Evolutionary conservation across 2,888 invertebrate species (phyloP).

Genomic region (Dugesia japonica): DNA sequence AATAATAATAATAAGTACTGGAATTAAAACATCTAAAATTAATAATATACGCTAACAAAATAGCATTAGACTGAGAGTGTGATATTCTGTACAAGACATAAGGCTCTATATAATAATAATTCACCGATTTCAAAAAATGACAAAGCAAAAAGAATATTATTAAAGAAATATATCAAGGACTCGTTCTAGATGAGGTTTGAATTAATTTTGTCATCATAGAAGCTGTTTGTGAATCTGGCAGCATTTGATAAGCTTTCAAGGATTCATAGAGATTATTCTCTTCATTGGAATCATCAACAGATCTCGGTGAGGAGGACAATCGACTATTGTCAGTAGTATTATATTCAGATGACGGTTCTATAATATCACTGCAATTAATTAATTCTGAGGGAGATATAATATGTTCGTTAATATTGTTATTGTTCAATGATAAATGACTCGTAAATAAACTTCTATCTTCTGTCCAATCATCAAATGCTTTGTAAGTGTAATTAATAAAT

Average conservation of each 20-base stretch:
- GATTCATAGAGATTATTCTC: constrained; percentile 16
- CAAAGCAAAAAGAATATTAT: constrained; percentile 11
- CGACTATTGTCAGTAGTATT: neutral
- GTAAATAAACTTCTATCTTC: neutral
- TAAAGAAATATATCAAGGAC: constrained; percentile 13
- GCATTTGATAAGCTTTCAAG: neutral
- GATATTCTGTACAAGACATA: neutral
- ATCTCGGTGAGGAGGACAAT: neutral
- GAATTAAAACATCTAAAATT: neutral
- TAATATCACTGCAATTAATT: neutral
- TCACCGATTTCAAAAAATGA: neutral
- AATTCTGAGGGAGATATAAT: neutral
- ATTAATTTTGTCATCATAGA: neutral
- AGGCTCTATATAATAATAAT: neutral
- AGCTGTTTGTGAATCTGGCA: neutral
- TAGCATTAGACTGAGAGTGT: neutral
- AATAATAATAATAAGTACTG: neutral
- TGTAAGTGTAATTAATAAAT: constrained; percentile 98
- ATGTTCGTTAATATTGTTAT: neutral
- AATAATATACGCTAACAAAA: neutral
- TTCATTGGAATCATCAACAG: constrained; percentile 16
- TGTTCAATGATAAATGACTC: neutral
- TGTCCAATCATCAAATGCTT: constrained; percentile 64
- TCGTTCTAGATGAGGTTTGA: neutral
- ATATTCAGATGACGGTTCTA: neutral